A percentile compares a stretch with the other conserved stretches of the same genome.
Evolutionary conservation across 2,888 invertebrate genomes (phyloP).

Genomic region (Glyphotaelius pellucidus): DNA sequence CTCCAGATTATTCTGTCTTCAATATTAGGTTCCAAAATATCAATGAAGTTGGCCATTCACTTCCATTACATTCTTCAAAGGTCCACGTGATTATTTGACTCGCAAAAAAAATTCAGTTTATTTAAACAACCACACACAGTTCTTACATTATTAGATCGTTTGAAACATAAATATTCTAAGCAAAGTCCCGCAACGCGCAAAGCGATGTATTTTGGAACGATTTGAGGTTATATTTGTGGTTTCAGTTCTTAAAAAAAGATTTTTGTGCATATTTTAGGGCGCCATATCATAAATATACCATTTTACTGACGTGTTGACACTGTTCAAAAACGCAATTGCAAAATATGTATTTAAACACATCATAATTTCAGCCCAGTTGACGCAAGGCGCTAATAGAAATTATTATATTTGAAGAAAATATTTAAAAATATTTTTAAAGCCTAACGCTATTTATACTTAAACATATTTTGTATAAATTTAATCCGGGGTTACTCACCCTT

Average conservation of each 20-base stretch:
- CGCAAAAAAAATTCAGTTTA: not conserved
- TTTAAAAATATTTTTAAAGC: not conserved
- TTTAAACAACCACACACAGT: not conserved
- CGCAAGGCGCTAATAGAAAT: not conserved
- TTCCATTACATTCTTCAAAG: not conserved
- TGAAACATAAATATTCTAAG: not conserved
- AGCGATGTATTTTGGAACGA: not conserved
- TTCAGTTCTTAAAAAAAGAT: not conserved
- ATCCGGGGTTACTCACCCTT: not conserved
- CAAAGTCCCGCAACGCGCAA: not conserved
- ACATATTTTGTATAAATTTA: not conserved
- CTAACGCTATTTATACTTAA: not conserved
- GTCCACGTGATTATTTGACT: not conserved
- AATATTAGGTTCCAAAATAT: not conserved
- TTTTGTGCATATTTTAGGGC: not conserved
- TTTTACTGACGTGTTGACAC: conserved; percentile 31
- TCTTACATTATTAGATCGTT: not conserved
- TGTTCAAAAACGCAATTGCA: conserved; percentile 7
- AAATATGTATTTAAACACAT: not conserved
- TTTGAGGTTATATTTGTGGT: conserved; percentile 26
- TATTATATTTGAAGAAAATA: not conserved
- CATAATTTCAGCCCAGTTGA: not conserved
- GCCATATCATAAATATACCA: not conserved
- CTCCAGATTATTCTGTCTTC: not conserved
- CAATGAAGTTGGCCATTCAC: not conserved